Conservation (phyloP, 2,888 invertebrate genomes). For the Hartigia nigra region DNA sequence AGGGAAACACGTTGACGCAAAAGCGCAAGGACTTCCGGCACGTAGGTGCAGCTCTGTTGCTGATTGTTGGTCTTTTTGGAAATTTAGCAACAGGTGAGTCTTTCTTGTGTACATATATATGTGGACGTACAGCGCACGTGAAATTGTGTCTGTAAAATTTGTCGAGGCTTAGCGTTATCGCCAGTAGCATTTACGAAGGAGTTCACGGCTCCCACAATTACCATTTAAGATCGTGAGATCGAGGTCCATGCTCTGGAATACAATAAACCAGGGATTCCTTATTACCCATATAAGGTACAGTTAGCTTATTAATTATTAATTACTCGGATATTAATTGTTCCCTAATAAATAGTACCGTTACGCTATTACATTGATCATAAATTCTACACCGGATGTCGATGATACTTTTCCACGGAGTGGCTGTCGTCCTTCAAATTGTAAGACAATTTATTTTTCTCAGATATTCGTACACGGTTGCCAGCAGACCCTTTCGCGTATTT, state of each 20-base stretch:
- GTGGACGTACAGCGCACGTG: background rate
- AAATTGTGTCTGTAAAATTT: background rate
- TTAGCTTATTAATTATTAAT: slow-evolving; percentile 20
- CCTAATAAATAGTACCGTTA: slow-evolving; percentile 5
- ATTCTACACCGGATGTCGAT: background rate
- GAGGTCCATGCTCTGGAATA: slow-evolving; percentile 36
- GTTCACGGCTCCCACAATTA: slow-evolving; percentile 40
- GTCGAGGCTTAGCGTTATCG: background rate
- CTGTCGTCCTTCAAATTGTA: background rate
- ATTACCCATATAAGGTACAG: slow-evolving; percentile 18
- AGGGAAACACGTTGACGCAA: background rate
- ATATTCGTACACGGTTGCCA: background rate
- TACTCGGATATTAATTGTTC: slow-evolving; percentile 13
- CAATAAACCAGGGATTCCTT: slow-evolving; percentile 17
- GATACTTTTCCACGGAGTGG: background rate
- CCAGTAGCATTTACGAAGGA: background rate
- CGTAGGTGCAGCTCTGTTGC: background rate
- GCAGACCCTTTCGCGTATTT: background rate
- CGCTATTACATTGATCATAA: background rate
- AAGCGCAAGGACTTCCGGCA: background rate
- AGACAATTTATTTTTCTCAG: background rate
- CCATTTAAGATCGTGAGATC: slow-evolving; percentile 59
- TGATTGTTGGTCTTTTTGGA: background rate
- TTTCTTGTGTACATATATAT: background rate
- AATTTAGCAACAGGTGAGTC: background rate